Percentiles rank a stretch among this genome's conserved stretches.
Evolutionary conservation across 1,140 invertebrate species (phyloP).

Genomic region (Pogonognathellus flavescens): DNA sequence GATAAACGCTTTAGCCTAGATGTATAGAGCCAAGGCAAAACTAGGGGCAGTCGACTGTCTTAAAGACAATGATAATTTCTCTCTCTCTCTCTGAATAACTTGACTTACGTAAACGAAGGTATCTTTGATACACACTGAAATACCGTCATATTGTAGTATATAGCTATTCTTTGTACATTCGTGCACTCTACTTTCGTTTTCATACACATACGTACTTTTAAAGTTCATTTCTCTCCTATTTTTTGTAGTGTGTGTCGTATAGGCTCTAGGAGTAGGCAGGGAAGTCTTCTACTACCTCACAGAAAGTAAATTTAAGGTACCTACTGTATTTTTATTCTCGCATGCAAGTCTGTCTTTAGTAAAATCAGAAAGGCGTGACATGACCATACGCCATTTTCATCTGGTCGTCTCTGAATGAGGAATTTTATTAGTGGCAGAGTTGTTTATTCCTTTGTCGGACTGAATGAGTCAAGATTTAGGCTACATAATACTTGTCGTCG

Average conservation of each 20-base stretch:
- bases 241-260: not conserved
- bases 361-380: conserved; percentile 12
- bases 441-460: conserved; percentile 25
- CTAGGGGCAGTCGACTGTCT: not conserved
- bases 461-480: too few relatives aligned
- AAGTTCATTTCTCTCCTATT: conserved; percentile 17
- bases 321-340: not conserved
- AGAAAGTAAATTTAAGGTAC: not conserved
- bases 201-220: not conserved
- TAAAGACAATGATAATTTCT: conserved; percentile 40
- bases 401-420: not conserved
- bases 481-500: too few relatives aligned
- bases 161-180: not conserved
- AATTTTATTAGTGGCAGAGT: not conserved
- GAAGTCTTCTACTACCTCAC: too few relatives aligned
- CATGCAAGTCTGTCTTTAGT: not conserved
- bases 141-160: too few relatives aligned
- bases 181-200: conserved; percentile 23
- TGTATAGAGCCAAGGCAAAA: not conserved
- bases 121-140: not conserved
- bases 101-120: not conserved
- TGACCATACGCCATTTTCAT: not conserved
- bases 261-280: too few relatives aligned
- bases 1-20: not conserved
- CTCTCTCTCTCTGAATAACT: not conserved